Evolutionary conservation across 2,113 vertebrate species (phyloP).

Genomic region (Myrmophylax atrothorax): DNA sequence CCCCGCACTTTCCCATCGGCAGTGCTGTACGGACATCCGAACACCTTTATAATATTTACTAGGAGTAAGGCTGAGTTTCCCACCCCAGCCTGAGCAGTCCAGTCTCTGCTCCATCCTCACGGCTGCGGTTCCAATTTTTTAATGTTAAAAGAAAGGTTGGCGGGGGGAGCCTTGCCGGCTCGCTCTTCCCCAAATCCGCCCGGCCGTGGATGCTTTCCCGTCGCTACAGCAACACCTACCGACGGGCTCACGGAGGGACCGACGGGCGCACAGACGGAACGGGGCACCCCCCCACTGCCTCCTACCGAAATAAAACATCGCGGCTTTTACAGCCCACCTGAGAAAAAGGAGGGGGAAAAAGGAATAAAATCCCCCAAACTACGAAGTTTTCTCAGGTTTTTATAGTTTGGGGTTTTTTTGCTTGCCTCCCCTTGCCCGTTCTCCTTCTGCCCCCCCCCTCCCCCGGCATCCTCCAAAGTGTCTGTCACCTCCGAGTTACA

Average conservation of each 20-base stretch:
- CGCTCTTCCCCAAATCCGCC: background rate
- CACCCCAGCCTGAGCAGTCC: background rate
- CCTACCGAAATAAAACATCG: background rate
- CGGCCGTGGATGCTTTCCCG: slow-evolving; percentile 23
- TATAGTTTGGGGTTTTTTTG: background rate
- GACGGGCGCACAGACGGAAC: background rate
- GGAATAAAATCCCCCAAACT: background rate
- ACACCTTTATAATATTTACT: background rate
- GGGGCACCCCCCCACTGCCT: background rate
- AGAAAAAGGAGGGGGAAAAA: background rate
- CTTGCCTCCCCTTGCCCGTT: rapidly evolving
- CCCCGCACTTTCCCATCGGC: background rate
- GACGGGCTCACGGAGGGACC: slow-evolving; percentile 6
- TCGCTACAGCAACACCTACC: slow-evolving; percentile 69
- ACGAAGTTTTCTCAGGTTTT: background rate
- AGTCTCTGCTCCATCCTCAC: background rate
- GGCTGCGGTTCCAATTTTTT: background rate
- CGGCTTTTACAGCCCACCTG: background rate
- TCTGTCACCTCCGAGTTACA: slow-evolving; percentile 41
- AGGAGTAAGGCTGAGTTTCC: background rate
- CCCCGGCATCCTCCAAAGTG: background rate
- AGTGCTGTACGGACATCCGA: rapidly evolving
- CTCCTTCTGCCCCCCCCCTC: background rate
- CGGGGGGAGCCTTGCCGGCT: background rate
- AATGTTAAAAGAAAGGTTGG: background rate